Conservation (phyloP, 2,797 vertebrate genomes). For the Halcyon smyrnensis region DNA sequence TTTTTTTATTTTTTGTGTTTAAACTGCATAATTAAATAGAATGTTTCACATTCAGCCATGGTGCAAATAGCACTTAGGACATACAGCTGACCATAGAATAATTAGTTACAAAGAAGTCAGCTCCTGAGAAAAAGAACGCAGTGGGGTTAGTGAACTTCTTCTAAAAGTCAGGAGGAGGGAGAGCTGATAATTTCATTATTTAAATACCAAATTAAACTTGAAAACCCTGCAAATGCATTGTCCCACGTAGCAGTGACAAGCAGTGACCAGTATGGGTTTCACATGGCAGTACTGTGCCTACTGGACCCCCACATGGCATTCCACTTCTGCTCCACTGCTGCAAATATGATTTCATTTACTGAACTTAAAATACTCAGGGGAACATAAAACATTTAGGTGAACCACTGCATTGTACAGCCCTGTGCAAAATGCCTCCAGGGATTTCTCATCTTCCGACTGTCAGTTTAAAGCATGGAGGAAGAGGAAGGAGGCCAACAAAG, state of each 20-base stretch:
- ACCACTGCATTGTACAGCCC: background rate
- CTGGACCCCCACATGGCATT: fast-evolving
- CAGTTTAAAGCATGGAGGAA: background rate
- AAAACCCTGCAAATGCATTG: background rate
- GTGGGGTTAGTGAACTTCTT: background rate
- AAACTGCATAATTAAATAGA: background rate
- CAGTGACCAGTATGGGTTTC: background rate
- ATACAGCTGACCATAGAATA: fast-evolving
- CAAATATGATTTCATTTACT: background rate
- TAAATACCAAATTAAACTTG: background rate
- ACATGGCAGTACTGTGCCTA: fast-evolving
- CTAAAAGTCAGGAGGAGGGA: background rate
- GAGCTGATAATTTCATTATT: background rate
- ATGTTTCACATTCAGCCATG: background rate
- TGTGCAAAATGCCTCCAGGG: background rate
- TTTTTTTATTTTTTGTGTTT: background rate
- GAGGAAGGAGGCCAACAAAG: background rate
- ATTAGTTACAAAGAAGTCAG: background rate
- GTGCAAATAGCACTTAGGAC: background rate
- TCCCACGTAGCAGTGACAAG: fast-evolving
- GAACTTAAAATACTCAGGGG: background rate
- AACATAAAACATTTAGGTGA: background rate
- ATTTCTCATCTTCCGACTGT: background rate
- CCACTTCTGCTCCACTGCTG: background rate
- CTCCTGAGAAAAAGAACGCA: background rate